Evolutionary conservation across 2,113 vertebrate genomes (phyloP).

Genomic region (human): DNA sequence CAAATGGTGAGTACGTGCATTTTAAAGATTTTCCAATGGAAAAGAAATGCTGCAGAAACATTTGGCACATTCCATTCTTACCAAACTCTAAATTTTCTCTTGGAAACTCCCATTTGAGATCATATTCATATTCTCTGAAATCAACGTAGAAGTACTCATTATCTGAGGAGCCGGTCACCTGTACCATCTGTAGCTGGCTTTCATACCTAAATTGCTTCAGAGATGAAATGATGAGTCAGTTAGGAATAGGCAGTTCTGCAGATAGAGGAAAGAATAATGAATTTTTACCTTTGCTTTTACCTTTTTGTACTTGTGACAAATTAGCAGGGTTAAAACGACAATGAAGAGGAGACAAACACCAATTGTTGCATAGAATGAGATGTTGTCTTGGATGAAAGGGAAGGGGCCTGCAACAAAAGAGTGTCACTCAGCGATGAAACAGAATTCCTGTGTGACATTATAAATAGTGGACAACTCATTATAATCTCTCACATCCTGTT

Average conservation of each 20-base stretch:
- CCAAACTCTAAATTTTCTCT: conserved; percentile 96
- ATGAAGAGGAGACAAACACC: conserved; percentile 80
- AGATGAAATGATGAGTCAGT: conserved; percentile 35
- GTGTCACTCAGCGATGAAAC: background rate
- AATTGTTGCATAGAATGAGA: conserved; percentile 70
- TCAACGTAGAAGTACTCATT: conserved; percentile 97
- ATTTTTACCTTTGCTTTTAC: conserved; percentile 76
- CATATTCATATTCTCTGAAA: conserved; percentile 93
- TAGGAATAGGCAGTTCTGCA: background rate
- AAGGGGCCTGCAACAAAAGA: conserved; percentile 80
- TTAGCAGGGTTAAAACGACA: conserved; percentile 48
- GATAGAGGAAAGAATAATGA: background rate
- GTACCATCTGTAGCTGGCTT: conserved; percentile 94
- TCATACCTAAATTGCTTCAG: conserved; percentile 91
- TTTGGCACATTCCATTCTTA: conserved; percentile 77
- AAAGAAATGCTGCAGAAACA: background rate
- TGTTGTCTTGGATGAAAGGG: conserved; percentile 68
- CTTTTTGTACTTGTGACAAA: conserved; percentile 86
- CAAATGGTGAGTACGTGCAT: conserved; percentile 1
- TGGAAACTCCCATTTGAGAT: conserved; percentile 96
- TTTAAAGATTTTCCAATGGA: background rate
- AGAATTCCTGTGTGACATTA: background rate
- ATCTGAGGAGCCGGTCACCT: conserved; percentile 90
- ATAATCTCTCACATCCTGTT: fast-evolving
- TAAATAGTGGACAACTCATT: background rate